phyloP scores from a whole-genome alignment of 2,797 vertebrate genomes.

The Lophura swinhoii region DNA sequence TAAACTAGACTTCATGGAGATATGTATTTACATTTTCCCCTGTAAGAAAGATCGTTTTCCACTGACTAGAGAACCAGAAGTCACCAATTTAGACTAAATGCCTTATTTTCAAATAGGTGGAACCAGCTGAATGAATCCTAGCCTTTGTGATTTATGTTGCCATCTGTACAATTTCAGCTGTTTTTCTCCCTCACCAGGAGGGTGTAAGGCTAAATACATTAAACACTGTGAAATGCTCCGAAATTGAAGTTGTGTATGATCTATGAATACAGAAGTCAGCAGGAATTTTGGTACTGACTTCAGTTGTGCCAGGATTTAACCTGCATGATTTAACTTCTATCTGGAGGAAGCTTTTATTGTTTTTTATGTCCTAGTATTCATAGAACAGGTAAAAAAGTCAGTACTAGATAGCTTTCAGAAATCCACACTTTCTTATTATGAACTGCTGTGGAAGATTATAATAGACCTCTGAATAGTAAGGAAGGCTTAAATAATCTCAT shows the following conservation, averaged over 20 bases:
- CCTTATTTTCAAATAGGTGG: background rate
- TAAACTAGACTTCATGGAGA: background rate
- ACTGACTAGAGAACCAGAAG: background rate
- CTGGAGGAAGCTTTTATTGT: background rate
- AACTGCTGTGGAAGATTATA: background rate
- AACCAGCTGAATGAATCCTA: background rate
- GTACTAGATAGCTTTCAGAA: constrained; percentile 5
- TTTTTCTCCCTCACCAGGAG: background rate
- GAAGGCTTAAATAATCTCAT: constrained; percentile 33
- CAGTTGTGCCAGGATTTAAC: background rate
- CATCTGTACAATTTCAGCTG: background rate
- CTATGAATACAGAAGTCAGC: background rate
- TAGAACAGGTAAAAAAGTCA: background rate
- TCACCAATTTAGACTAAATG: background rate
- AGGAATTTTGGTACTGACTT: constrained; percentile 15
- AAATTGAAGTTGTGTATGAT: background rate
- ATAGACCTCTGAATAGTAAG: background rate
- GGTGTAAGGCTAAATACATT: background rate
- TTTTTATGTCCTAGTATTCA: background rate
- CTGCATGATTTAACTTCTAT: background rate
- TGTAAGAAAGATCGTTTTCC: background rate
- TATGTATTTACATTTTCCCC: background rate
- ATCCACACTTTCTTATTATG: background rate
- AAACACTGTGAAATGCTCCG: background rate
- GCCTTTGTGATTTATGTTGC: background rate